Evolutionary conservation across 2,113 vertebrate genomes (phyloP), one percentile per base, ranked within the genome.

Genomic region (Neotragus moschatus): DNA sequence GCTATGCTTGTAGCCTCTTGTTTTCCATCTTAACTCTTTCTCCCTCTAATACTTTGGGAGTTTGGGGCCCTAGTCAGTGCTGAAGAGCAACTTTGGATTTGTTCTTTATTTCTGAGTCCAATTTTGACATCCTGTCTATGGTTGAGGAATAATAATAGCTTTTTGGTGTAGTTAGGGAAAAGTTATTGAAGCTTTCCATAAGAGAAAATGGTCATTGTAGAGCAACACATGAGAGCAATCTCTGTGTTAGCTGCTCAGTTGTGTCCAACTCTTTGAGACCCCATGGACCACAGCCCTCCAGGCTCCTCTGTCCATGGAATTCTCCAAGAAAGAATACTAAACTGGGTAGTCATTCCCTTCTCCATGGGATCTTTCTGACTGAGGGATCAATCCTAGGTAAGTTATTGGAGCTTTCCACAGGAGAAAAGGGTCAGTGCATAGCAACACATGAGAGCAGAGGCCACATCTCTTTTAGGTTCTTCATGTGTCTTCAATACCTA

Each of bases 241-340:
- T 43, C 3, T 26, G 39, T 70, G 66, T 43, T 75, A 26, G 23
- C 26, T 75, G 70, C 39, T 75, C 6, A 43, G 39, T 14, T 75
- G 70, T 75, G 11, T 75, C 39, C 39, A 43, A 26, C 39, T 26
- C 39, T 75, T 75, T 75, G 21, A 25, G 23, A 75, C 3, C 39
- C 39, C 70, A 75, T 26, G 39, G 23, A 43, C 12, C 2, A 0
- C 12, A 75, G 23, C 70, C 9, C 0, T 0, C 12, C 6, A 43
- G 6, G 70, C 12, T 75, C 70, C 70, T 75, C 23, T 75, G 23
- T 75, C 12, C 23, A 43, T 75, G 23, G 23, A 43, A 26, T 75
- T 75, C 39, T 75, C 39, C 30, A 43, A 75, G 39, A 11, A 75
- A 75, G 39, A 75, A 43, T 75, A 75, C 39, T 39, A 39, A 25